A percentile compares a stretch with the other conserved stretches of the same genome.
phyloP scores from a whole-genome alignment of 2,888 invertebrate genomes.

The Philonicus albiceps region DNA sequence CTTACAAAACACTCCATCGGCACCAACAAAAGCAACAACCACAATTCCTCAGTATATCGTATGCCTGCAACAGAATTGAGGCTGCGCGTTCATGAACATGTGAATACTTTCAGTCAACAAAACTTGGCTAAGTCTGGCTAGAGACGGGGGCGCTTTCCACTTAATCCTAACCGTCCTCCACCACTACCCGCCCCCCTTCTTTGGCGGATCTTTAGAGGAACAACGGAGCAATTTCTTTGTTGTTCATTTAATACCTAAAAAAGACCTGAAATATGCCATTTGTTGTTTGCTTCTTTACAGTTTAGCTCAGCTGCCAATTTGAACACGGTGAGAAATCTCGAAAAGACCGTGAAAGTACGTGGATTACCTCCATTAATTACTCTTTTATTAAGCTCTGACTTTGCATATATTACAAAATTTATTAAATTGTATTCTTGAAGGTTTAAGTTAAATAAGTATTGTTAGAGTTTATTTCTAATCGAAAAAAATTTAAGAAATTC shows the following conservation, averaged over 20 bases:
- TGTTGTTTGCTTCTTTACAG: neutral
- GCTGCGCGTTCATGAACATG: neutral
- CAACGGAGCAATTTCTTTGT: constrained; percentile 1
- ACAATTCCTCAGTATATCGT: neutral
- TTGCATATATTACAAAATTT: too few relatives aligned
- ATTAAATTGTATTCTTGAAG: neutral
- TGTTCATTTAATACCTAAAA: neutral
- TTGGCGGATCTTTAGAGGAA: neutral
- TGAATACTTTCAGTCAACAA: neutral
- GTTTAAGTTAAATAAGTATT: neutral
- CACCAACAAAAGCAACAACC: neutral
- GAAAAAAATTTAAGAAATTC: neutral
- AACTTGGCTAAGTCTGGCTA: neutral
- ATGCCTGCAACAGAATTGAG: neutral
- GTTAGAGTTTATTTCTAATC: neutral
- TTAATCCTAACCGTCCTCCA: neutral
- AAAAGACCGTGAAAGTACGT: neutral
- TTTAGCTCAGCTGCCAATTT: constrained; percentile 1
- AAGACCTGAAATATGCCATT: neutral
- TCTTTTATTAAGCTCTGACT: neutral
- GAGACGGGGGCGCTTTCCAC: constrained; percentile 3
- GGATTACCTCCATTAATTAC: constrained; percentile 9
- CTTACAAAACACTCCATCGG: neutral
- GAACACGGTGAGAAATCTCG: constrained; percentile 3
- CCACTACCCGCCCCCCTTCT: too few relatives aligned